Evolutionary conservation across 2,113 vertebrate genomes (phyloP), one percentile per base, ranked within the genome.

Genomic region (Sclerurus mexicanus): DNA sequence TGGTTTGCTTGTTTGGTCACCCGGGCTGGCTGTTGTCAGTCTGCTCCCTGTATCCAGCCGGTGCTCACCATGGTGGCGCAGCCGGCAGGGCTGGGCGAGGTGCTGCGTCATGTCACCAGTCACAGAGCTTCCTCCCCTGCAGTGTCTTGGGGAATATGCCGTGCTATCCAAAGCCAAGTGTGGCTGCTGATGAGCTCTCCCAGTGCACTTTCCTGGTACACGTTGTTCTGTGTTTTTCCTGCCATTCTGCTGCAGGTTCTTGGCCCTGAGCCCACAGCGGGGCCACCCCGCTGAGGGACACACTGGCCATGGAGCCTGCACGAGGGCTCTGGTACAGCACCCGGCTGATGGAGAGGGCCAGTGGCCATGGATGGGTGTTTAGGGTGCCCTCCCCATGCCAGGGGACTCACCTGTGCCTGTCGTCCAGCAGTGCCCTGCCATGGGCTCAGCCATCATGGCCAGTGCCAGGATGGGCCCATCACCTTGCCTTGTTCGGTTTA

Each of bases 401-500:
- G 6, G n/a, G 25, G 22, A 21, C 39, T 50, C 44, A 2, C 10
- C 22, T 74, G 20, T 81, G 63, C 22, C 50, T 76, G 9, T 55
- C 7, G 14, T 52, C 5, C 30, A 37, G 73, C 2, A 0, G 27
- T 35, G 28, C n/a, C 40, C 12, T 33, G 12, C 49, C 0, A 0
- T 28, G 53, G 31, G 40, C 67, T 85, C 1, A 1, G 50, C 55
- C 1, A 1, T 40, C 1, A 2, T 85, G 79, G 27, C 60, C 4
- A 1, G 28, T 23, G n/a, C 39, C 49, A 28, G 81, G 55, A 31
- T 20, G 35, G 53, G 9, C 13, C 8, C 19, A 1, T 68, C 44
- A 7, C 14, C 22, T 58, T 35, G 4, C 64, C 2, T 3, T 11
- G 18, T 35, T 67, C 0, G 0, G 25, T 0, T 0, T 33, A 1